A percentile compares a stretch with the other conserved stretches of the same genome.
Evolutionary conservation across 2,888 invertebrate genomes (phyloP).

Genomic region (Lasius fuliginosus): DNA sequence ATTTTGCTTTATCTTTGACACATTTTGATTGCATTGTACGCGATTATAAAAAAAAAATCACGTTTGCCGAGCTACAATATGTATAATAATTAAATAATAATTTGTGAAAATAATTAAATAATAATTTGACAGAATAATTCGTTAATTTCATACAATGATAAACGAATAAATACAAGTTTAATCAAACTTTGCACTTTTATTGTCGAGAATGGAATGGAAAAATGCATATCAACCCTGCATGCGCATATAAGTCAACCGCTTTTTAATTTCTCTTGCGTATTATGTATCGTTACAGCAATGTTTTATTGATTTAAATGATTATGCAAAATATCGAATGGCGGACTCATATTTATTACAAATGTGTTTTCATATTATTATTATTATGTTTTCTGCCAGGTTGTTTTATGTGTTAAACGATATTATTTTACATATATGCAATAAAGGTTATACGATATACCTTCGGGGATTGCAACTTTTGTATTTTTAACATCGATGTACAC

Average conservation of each 20-base stretch:
- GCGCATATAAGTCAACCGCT: slow-evolving; percentile 80
- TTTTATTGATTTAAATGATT: slow-evolving; percentile 25
- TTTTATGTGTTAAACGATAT: not conserved
- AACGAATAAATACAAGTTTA: not conserved
- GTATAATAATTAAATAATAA: not conserved
- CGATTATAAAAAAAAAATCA: not conserved
- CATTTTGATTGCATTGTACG: not conserved
- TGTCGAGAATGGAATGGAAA: slow-evolving; percentile 27
- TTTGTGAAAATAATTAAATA: not conserved
- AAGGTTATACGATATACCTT: not conserved
- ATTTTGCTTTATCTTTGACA: not conserved
- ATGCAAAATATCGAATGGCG: not conserved
- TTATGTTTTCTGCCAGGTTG: not conserved
- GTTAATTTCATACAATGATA: not conserved
- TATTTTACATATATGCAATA: slow-evolving; percentile 1
- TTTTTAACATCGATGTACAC: not conserved
- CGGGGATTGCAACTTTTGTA: not conserved
- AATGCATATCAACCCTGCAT: slow-evolving; percentile 79
- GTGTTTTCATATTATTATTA: slow-evolving; percentile 20
- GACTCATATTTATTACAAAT: not conserved
- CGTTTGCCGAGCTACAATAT: not conserved
- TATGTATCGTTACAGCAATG: slow-evolving; percentile 18
- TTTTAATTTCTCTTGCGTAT: slow-evolving; percentile 72
- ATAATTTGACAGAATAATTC: not conserved
- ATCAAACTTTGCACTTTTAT: not conserved